A percentile compares a stretch with the other conserved stretches of the same genome.
Evolutionary conservation across 1,140 invertebrate species (phyloP).

Genomic region (Drosophila sp.): DNA sequence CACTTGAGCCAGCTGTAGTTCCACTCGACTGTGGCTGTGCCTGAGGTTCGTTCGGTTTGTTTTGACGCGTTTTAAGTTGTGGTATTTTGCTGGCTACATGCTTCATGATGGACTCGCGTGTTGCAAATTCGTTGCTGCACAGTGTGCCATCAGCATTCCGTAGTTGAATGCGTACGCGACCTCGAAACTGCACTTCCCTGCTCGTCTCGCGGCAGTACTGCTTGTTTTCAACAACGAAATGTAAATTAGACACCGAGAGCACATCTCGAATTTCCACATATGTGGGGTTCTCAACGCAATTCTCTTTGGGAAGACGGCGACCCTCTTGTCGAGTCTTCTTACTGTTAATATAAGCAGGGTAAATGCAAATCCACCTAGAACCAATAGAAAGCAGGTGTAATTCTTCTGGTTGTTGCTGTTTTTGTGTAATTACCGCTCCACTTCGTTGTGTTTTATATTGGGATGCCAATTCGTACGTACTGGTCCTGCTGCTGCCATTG

Average conservation of each 20-base stretch:
- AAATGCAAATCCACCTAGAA: slow-evolving; percentile 97
- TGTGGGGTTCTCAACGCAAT: slow-evolving; percentile 97
- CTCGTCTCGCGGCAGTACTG: slow-evolving; percentile 95
- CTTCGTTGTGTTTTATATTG: slow-evolving; percentile 89
- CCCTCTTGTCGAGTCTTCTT: slow-evolving; percentile 96
- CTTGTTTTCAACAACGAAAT: slow-evolving; percentile 97
- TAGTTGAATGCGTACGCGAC: slow-evolving; percentile 95
- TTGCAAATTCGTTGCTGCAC: slow-evolving; percentile 90
- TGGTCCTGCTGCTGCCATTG: slow-evolving; percentile 82
- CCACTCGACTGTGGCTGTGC: slow-evolving; percentile 59
- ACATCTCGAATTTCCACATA: slow-evolving; percentile 97
- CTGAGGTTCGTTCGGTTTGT: slow-evolving; percentile 64
- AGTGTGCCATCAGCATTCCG: slow-evolving; percentile 95
- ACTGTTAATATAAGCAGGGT: slow-evolving; percentile 97
- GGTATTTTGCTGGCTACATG: slow-evolving; percentile 95
- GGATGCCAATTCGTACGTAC: slow-evolving; percentile 86
- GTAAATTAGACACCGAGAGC: slow-evolving; percentile 91
- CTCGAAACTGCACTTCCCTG: slow-evolving; percentile 92
- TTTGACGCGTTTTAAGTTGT: slow-evolving; percentile 92
- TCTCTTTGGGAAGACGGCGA: slow-evolving; percentile 91
- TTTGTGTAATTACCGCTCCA: slow-evolving; percentile 84
- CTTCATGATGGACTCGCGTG: slow-evolving; percentile 91
- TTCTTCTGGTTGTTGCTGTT: slow-evolving; percentile 36
- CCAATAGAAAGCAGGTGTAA: slow-evolving; percentile 53
- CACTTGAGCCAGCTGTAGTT: slow-evolving; percentile 34